Base-by-base conservation (phyloP, 2,888 invertebrate genomes). In the Oxytorus armatus region DNA sequence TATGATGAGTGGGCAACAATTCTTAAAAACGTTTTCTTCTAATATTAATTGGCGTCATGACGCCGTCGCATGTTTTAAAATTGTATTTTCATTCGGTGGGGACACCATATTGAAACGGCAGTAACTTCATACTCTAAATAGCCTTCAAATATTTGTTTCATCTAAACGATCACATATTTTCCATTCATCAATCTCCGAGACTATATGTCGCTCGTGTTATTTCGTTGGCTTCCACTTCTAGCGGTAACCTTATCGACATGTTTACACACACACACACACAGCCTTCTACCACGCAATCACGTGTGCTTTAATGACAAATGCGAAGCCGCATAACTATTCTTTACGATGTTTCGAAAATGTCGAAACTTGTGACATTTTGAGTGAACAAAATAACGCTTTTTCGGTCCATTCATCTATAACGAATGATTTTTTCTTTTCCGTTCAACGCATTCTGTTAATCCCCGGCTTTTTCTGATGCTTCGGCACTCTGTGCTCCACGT, bases 401-500 rank as follows among this genome's bases (percentile, higher is more conserved):
- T 33, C 14, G 44, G 10, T 42, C 51, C 39, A 18, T 49, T 25
- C 36, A 49, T 18, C 47, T 14, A 11, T 42, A 49, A 33, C 23
- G 42, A 39, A 70, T 44, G 8, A 44, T 70, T 42, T 23, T 44
- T 10, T 21, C 16, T 3, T 14, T 47, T 18, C 4, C 42, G 29
- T 57, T 82, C 80, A 81, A 18, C 73, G 55, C 51, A 68, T 51
- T 68, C 47, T 74, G 29, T 69, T 77, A 11, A 55, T 47, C 3
- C 25, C 11, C 8, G 79, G 39, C 55, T 78, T 79, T 72, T 86
- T 87, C 65, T n/a, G n/a, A n/a, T n/a, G n/a, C n/a, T 81, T 83
- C 18, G 82, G 82, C 29, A 88, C 66, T 53, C 79, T 81, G 61
- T 88, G 88, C 63, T 88, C 85, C 18, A 82, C 82, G 81, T 88